Evolutionary conservation across 2,888 invertebrate species (phyloP).

Genomic region (Rugalucina vietnamica): DNA sequence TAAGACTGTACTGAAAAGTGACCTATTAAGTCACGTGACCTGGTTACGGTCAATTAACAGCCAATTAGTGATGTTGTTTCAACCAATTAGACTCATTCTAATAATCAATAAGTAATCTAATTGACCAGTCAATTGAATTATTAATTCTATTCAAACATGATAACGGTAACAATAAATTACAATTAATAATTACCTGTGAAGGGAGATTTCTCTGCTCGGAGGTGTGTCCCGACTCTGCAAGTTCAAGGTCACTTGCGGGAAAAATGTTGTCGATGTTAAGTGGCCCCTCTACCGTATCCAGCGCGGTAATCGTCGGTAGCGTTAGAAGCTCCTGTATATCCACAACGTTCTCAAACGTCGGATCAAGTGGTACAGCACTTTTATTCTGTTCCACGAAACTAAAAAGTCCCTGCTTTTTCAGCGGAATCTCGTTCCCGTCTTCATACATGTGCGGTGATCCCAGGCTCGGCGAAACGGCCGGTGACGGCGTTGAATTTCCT

Average conservation of each 20-base stretch:
- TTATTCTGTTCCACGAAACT: constrained; percentile 38
- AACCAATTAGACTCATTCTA: too few relatives aligned
- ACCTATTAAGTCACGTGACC: constrained; percentile 23
- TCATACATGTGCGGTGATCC: constrained; percentile 70
- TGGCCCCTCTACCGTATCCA: constrained; percentile 55
- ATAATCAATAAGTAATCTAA: too few relatives aligned
- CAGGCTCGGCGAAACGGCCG: constrained; percentile 35
- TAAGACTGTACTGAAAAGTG: constrained; percentile 10
- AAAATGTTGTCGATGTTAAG: constrained; percentile 57
- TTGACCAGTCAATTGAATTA: too few relatives aligned
- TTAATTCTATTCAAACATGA: too few relatives aligned
- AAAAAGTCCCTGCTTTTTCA: constrained; percentile 45
- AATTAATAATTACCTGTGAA: background rate
- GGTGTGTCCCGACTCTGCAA: constrained; percentile 53
- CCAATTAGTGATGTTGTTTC: background rate
- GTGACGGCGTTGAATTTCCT: constrained; percentile 56
- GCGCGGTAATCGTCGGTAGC: constrained; percentile 78
- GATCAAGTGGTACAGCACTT: constrained; percentile 90
- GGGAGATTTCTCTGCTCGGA: constrained; percentile 25
- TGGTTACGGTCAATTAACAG: constrained; percentile 2
- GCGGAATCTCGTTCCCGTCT: constrained; percentile 50
- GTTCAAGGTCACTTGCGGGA: constrained; percentile 55
- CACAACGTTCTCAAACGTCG: constrained; percentile 94
- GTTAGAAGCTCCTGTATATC: constrained; percentile 94
- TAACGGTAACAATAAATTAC: too few relatives aligned